Evolutionary conservation across 2,888 invertebrate genomes (phyloP).

Genomic region (Pseudococcus jackbeardsleyi): DNA sequence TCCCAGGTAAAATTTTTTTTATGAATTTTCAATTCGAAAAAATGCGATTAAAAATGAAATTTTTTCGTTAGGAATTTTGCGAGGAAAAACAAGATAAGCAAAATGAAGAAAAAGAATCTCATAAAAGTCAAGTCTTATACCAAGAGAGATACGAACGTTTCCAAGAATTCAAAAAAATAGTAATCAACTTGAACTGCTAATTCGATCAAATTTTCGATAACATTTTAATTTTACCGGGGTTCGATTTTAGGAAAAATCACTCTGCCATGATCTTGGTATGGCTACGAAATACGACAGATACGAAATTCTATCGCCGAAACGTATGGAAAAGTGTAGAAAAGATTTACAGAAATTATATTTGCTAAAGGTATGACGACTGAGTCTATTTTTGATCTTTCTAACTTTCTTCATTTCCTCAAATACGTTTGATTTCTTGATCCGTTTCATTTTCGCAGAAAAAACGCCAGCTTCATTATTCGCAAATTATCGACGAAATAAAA

Average conservation of each 20-base stretch:
- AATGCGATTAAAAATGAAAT: too few relatives aligned
- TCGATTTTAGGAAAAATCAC: background rate
- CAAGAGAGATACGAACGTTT: conserved; percentile 24
- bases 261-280: background rate
- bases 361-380: background rate
- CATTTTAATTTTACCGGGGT: background rate
- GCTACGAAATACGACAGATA: conserved; percentile 11
- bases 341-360: conserved; percentile 30
- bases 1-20: too few relatives aligned
- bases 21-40: too few relatives aligned
- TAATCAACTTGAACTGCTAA: background rate
- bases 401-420: too few relatives aligned
- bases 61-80: background rate
- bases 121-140: background rate
- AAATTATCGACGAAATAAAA: conserved; percentile 31
- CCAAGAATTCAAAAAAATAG: conserved; percentile 44
- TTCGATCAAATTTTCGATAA: background rate
- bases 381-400: background rate
- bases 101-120: background rate
- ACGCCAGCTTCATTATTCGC: conserved; percentile 2
- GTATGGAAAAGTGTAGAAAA: conserved; percentile 16
- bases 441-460: conserved; percentile 18
- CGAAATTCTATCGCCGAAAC: background rate
- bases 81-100: background rate
- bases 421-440: background rate